Evolutionary conservation across 2,888 invertebrate genomes (phyloP), one percentile per base, ranked within the genome.

Genomic region (Ichneumoninae sp.): DNA sequence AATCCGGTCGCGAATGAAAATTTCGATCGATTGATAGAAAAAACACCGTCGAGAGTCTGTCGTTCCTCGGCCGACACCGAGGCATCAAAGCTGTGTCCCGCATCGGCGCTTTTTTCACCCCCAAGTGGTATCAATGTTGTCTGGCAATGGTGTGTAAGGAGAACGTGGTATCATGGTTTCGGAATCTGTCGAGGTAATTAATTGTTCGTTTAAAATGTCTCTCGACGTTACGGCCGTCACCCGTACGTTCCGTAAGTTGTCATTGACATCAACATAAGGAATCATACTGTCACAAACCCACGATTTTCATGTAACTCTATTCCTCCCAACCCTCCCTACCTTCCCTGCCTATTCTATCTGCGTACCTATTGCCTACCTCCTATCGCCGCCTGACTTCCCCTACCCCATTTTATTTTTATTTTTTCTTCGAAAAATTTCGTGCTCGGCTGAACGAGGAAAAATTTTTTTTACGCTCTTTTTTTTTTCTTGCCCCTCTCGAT

Each of bases 161-260:
- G 96, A 98, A 98, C 96, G 97, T 99, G 95, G 97, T 98, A 96
- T 96, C 96, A 96, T 98, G 98, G 98, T 99, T 99, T 97, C 97
- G 97, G 96, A 97, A 97, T 96, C 90, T 93, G 91, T 93, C 93
- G 92, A 93, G 93, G 93, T 93, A 91, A 90, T 36, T 74, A 16
- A 50, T 10, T 19, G 19, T 8, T 66, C 60, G 60, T 26, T 26
- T 22, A 54, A 52, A 52, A n/a, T 52, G n/a, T 52, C 52, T 7
- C 52, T 52, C 19, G 19, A 8, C 19, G 40, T 19, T 52, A 47
- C 13, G 16, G 3, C 16, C n/a, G 22, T 54, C 22, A 54, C 8
- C 10, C 54, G 22, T 57, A 10, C 26, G 57, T 8, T 8, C 6
- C 7, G 26, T 30, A 26, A 13, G 16, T 54, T 54, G 52, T 54